Base-by-base conservation (phyloP, 2,888 invertebrate genomes). In the Leptothorax acervorum region DNA sequence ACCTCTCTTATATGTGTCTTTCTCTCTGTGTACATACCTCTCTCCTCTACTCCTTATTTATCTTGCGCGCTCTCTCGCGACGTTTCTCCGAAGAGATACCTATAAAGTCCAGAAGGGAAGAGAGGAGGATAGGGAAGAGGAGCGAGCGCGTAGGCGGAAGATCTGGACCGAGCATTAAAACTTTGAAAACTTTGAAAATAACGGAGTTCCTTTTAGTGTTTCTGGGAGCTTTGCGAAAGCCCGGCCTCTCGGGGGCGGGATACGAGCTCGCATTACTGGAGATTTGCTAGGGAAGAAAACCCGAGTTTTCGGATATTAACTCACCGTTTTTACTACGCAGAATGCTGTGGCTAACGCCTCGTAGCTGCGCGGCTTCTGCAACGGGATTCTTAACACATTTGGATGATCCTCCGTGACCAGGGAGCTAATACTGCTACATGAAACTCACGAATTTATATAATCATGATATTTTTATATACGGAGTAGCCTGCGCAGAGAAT, bases 121-220 rank as follows among this genome's bases (percentile, higher is more conserved):
- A 42, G 51, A 66, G 12, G 15, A 11, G 31, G 45, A 66, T 51
- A 65, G 18, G 15, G n/a, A 82, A 35, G 68, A 57, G 42, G 18
- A 39, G 28, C 9, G n/a, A 51, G 53, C 65, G 62, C n/a, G 39
- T 39, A 66, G 82, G 82, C 51, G 42, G 42, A 31, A 48, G 57
- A 65, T 55, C 66, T 68, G 78, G 82, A 81, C 57, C 51, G 48
- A 57, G 60, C 79, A 60, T 87, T 87, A 84, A 88, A 88, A 88
- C 89, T 88, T 88, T 87, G 82, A 75, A 82, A 84, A 85, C 89
- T 88, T 88, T 87, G 82, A 75, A 82, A 84, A 85, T 89, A 88
- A 87, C 83, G 60, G 87, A 88, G 83, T 88, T 88, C 74, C 85
- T 51, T 65, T 55, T 74, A 71, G 74, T 35, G 68, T 81, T 81